phyloP scores from a whole-genome alignment of 2,113 vertebrate species.

The Aldabrachelys gigantea region DNA sequence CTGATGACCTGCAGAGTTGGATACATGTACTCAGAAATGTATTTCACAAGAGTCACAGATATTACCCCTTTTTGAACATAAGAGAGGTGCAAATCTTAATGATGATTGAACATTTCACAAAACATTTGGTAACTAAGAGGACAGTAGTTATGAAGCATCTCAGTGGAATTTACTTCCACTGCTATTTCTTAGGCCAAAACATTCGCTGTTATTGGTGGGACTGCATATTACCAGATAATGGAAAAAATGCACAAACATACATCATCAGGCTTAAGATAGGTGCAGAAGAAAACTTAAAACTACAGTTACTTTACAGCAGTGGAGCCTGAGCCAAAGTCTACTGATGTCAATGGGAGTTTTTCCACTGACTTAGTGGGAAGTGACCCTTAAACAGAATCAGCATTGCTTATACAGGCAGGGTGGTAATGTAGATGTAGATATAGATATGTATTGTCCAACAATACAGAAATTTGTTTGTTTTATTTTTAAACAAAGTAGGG shows the following conservation, averaged over 20 bases:
- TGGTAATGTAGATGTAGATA: not conserved
- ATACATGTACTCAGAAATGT: not conserved
- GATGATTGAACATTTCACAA: not conserved
- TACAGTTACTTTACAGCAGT: not conserved
- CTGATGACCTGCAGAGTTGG: not conserved
- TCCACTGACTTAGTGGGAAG: constrained; percentile 17
- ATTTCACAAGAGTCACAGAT: not conserved
- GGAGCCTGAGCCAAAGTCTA: not conserved
- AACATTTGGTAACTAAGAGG: not conserved
- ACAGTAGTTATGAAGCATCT: not conserved
- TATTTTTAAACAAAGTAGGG: not conserved
- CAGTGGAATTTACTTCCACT: not conserved
- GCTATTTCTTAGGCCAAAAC: not conserved
- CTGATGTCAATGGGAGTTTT: not conserved
- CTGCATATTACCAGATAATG: not conserved
- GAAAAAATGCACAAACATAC: constrained; percentile 33
- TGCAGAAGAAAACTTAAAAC: constrained; percentile 43
- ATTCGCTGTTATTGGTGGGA: constrained; percentile 2
- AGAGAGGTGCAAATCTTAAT: not conserved
- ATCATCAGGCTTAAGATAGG: constrained; percentile 17
- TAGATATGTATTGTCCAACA: not conserved
- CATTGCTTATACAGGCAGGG: not conserved
- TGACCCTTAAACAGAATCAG: constrained; percentile 24
- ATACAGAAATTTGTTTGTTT: not conserved
- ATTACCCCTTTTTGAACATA: not conserved